Conservation (phyloP, 1,140 invertebrate species). For the Drosophila auraria region DNA sequence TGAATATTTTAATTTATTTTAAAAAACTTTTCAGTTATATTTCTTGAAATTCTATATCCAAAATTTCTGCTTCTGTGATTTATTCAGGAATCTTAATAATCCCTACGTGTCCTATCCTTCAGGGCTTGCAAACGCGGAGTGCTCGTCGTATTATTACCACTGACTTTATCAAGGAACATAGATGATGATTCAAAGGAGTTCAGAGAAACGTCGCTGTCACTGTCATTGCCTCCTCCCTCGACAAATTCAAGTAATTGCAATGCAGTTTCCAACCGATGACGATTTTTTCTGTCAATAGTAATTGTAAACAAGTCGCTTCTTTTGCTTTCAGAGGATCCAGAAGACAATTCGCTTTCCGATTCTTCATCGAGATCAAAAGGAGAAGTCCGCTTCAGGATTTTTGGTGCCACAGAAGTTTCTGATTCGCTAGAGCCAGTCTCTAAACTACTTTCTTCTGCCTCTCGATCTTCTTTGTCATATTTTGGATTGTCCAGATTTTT, state of each 20-base stretch:
- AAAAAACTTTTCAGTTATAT: too few species aligned
- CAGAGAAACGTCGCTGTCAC: background rate
- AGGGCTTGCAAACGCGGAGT: constrained; percentile 6
- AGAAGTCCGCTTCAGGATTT: background rate
- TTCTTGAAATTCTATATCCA: background rate
- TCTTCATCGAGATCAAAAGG: background rate
- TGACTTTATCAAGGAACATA: too few species aligned
- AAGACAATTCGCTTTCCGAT: background rate
- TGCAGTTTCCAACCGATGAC: constrained; percentile 12
- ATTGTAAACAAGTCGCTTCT: background rate
- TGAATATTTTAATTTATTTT: too few species aligned
- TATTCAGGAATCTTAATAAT: background rate
- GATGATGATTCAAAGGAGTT: background rate
- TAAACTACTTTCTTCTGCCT: too few species aligned
- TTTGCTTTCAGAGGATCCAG: too few species aligned
- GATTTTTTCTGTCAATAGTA: background rate
- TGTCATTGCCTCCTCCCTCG: background rate
- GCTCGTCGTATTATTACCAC: background rate
- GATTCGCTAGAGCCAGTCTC: background rate
- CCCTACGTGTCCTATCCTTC: background rate
- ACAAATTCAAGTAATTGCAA: constrained; percentile 5
- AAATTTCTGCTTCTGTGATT: background rate
- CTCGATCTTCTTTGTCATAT: background rate
- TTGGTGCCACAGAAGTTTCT: background rate
- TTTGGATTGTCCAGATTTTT: background rate